phyloP scores from a whole-genome alignment of 2,888 invertebrate species.

The Eledone cirrhosa region DNA sequence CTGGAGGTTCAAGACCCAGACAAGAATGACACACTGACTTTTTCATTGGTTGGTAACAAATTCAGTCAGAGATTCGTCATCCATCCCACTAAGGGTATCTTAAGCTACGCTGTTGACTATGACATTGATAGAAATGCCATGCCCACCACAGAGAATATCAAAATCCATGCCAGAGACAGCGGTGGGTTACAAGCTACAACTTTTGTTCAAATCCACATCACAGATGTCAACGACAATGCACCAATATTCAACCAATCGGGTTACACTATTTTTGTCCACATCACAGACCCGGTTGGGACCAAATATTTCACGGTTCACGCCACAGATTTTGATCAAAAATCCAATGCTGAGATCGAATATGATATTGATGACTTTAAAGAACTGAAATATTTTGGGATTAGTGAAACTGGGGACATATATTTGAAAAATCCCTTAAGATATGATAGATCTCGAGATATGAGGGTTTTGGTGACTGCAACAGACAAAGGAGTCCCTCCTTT shows the following conservation, averaged over 20 bases:
- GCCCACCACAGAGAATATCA: constrained; percentile 34
- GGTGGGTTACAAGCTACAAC: constrained; percentile 38
- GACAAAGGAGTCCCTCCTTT: background rate
- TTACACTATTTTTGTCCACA: constrained; percentile 37
- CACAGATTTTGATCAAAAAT: background rate
- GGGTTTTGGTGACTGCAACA: background rate
- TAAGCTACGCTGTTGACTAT: constrained; percentile 37
- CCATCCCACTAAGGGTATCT: constrained; percentile 24
- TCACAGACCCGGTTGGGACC: constrained; percentile 32
- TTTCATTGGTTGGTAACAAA: constrained; percentile 1
- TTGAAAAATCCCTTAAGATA: background rate
- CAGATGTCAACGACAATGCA: constrained; percentile 38
- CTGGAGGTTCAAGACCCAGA: background rate
- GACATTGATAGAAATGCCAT: constrained; percentile 37
- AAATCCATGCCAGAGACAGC: constrained; percentile 37
- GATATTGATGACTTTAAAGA: constrained; percentile 17
- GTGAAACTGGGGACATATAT: background rate
- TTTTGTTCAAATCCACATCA: constrained; percentile 36
- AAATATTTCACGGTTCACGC: background rate
- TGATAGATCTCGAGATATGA: background rate
- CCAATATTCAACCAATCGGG: constrained; percentile 37
- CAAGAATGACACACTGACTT: background rate
- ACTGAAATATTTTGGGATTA: background rate
- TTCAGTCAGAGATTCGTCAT: constrained; percentile 36
- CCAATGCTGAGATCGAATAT: background rate